Percentiles rank a stretch among this genome's conserved stretches.
Conservation (phyloP, 1,140 invertebrate genomes). For the Gryllus bimaculatus region DNA sequence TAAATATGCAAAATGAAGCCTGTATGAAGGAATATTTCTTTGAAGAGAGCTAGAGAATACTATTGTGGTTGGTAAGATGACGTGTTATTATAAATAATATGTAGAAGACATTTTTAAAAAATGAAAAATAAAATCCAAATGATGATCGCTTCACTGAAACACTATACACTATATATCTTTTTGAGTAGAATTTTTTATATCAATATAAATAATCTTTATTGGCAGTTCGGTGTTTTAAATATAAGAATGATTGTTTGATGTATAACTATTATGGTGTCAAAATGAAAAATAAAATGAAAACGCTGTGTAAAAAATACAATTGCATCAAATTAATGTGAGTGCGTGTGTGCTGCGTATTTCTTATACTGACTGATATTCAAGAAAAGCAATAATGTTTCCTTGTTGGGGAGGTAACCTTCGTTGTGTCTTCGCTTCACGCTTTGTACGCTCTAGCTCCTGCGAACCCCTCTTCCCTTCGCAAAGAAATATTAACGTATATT, state of each 20-base stretch:
- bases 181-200: conserved; percentile 15
- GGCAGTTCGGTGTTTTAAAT: conserved; percentile 6
- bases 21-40: conserved; percentile 21
- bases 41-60: conserved; percentile 13
- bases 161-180: conserved; percentile 2
- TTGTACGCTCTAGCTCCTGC: neutral
- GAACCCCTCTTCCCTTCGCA: neutral
- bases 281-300: conserved; percentile 5
- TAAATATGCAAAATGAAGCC: conserved; percentile 15
- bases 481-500: no score
- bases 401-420: neutral
- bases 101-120: conserved; percentile 16
- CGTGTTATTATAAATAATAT: conserved; percentile 19
- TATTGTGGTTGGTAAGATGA: conserved; percentile 20
- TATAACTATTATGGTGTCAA: conserved; percentile 1
- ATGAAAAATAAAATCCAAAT: conserved; percentile 14
- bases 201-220: conserved; percentile 12
- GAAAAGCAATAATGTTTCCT: conserved; percentile 21
- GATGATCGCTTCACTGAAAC: conserved; percentile 17
- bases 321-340: neutral
- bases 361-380: conserved; percentile 18
- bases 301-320: neutral
- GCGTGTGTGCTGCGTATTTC: conserved; percentile 10
- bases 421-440: neutral
- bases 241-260: conserved; percentile 7